phyloP scores from a whole-genome alignment of 2,113 vertebrate species.

The Burhinus bistriatus region DNA sequence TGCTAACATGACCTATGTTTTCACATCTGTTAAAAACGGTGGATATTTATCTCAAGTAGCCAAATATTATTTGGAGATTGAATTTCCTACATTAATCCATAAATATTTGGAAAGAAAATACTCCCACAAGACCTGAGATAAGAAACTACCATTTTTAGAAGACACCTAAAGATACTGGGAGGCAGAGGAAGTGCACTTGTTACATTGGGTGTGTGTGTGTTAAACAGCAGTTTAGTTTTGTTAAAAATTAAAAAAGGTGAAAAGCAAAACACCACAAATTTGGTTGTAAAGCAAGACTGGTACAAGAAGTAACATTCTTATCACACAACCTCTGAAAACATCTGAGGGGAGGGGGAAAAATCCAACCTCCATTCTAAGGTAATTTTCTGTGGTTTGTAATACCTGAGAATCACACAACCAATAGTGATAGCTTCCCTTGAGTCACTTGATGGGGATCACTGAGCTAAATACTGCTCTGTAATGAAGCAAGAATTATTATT shows the following conservation, averaged over 20 bases:
- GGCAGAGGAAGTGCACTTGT: not conserved
- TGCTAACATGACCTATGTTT: not conserved
- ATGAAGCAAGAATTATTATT: not conserved
- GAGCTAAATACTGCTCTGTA: not conserved
- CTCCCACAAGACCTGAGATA: not conserved
- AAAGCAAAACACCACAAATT: not conserved
- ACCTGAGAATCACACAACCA: not conserved
- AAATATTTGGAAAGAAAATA: not conserved
- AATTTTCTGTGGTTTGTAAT: not conserved
- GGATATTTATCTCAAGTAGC: not conserved
- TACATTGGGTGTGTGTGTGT: not conserved
- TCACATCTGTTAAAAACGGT: not conserved
- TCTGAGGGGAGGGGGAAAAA: not conserved
- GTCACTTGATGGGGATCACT: not conserved
- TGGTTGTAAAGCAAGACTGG: not conserved
- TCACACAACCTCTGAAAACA: not conserved
- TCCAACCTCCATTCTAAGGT: not conserved
- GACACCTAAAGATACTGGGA: not conserved
- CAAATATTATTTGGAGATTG: not conserved
- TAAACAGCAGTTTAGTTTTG: not conserved
- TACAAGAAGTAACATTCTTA: not conserved
- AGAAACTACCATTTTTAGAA: not conserved
- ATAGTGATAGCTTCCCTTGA: not conserved
- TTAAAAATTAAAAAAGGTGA: not conserved
- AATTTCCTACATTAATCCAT: not conserved